Base-by-base conservation (phyloP, 2,888 invertebrate species). In the Pseudococcus jackbeardsleyi region DNA sequence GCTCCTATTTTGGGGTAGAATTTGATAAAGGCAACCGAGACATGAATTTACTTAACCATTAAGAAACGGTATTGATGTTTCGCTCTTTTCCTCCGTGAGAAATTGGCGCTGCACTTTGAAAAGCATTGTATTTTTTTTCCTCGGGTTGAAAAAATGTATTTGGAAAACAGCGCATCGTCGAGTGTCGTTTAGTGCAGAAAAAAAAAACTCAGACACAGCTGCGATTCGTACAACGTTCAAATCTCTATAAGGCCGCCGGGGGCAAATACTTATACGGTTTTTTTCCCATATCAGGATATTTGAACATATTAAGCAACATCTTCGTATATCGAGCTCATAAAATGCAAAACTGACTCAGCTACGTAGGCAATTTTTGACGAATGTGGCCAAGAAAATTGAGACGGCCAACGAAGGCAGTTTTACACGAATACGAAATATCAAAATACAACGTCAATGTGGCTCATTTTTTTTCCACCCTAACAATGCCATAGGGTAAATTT, bases 401-500 rank as follows among this genome's bases (percentile, higher is more conserved):
- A 59, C 59, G 19, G 26, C 26, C 26, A 33, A 33, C 26, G 26
- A 33, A 33, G 26, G 26, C 26, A 33, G 3, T 59, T n/a, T 59
- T 19, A 1, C 19, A 54, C 54, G 15, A 54, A 0, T 19, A 59
- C 59, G 12, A 33, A 72, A 72, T 72, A 33, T 72, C 68, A 72
- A 72, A 72, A 64, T 12, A 72, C 68, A 12, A 26, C 26, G 68
- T 72, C 15, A 72, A 72, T 72, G 68, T 72, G 33, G 68, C 68
- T 72, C 68, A 72, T 72, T 72, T 72, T 72, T 72, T 33, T 33
- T 3, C 26, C n/a, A n/a, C n/a, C 3, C 26, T 33, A n/a, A 72
- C 68, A 72, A 72, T 33, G 68, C 68, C 68, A 72, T 33, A 33
- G 68, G 68, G 68, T 72, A 72, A 33, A 72, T 72, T 72, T 72